A percentile compares a stretch with the other conserved stretches of the same genome.
These are phyloP conservation scores for Cyphomyrus discorhynchus DNA, from an alignment of 2,113 vertebrate species.

Conservation along the genomic window DNA sequence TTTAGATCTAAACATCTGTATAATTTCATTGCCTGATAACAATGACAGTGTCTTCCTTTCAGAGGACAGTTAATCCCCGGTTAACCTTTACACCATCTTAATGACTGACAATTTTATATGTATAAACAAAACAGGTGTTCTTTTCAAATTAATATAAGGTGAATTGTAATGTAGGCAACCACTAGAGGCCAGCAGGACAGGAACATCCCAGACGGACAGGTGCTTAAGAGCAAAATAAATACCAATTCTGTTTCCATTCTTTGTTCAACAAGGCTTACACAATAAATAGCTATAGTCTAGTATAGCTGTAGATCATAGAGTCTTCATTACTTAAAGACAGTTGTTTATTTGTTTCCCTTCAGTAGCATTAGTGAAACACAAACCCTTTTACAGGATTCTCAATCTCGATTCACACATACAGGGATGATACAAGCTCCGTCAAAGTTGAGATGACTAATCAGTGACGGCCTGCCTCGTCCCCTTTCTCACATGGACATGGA, in stretches of 20 bases:
- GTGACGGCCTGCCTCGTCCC: background rate
- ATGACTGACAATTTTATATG: background rate
- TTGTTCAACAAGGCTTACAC: background rate
- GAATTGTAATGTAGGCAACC: background rate
- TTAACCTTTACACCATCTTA: background rate
- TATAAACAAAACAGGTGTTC: background rate
- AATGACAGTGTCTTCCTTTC: background rate
- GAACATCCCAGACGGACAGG: background rate
- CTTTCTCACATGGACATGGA: background rate
- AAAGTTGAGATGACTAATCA: background rate
- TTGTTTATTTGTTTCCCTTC: background rate
- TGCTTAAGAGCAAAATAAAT: background rate
- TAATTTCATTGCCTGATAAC: background rate
- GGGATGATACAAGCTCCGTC: background rate
- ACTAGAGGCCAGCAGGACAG: background rate
- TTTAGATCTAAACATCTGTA: background rate
- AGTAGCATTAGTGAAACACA: background rate
- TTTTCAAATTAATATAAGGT: background rate
- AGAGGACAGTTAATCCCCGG: background rate
- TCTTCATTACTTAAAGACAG: background rate
- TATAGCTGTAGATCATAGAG: too few species aligned
- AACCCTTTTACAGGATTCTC: background rate
- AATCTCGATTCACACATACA: background rate
- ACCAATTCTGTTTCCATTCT: background rate
- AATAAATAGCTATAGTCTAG: background rate